Conservation (phyloP, 2,113 vertebrate species). For the Equus quagga region DNA sequence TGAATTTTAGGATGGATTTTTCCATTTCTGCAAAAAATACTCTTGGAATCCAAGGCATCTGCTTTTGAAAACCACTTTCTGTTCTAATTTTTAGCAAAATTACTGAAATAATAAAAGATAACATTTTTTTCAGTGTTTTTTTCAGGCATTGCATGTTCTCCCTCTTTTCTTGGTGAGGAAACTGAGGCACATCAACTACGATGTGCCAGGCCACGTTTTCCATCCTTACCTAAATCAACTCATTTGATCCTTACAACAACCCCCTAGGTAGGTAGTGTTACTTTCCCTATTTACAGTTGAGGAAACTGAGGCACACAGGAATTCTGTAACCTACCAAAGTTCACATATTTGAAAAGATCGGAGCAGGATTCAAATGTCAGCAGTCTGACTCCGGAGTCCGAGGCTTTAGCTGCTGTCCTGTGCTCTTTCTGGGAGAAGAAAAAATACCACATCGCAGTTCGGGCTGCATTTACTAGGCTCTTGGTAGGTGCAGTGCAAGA, state of each 20-base stretch:
- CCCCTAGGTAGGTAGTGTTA: neutral
- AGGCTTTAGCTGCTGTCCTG: neutral
- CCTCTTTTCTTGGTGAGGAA: neutral
- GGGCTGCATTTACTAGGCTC: neutral
- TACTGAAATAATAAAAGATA: neutral
- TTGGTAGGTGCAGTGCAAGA: neutral
- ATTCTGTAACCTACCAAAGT: neutral
- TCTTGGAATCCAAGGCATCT: neutral
- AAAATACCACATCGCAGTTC: neutral
- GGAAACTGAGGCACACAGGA: neutral
- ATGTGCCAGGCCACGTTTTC: neutral
- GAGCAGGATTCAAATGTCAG: neutral
- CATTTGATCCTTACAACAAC: neutral
- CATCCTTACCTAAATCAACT: neutral
- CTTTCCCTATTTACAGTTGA: neutral
- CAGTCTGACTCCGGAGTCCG: neutral
- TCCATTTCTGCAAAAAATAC: neutral
- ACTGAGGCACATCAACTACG: neutral
- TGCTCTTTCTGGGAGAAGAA: neutral
- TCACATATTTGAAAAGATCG: neutral
- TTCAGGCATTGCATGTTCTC: neutral
- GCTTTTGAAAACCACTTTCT: neutral
- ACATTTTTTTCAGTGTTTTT: neutral
- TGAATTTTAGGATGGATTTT: neutral
- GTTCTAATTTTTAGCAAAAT: conserved; percentile 38